phyloP scores from a whole-genome alignment of 2,113 vertebrate genomes.

The Dicerorhinus sumatrensis region DNA sequence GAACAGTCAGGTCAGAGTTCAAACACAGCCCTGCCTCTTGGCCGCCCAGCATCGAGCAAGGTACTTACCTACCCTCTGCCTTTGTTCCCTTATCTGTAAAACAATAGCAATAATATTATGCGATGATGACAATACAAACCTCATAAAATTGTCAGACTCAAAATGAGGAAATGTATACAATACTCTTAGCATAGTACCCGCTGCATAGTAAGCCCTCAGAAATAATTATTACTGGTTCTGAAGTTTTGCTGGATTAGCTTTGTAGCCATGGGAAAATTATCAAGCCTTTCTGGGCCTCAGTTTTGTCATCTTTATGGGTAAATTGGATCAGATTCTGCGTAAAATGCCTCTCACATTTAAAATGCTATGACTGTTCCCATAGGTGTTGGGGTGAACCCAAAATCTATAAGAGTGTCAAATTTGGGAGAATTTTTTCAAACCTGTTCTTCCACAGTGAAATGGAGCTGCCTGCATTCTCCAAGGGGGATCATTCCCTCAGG shows the following conservation, averaged over 20 bases:
- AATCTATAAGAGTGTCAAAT: not conserved
- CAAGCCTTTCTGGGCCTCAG: not conserved
- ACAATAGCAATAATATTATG: not conserved
- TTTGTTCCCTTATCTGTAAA: not conserved
- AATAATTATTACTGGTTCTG: not conserved
- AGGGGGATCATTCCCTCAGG: not conserved
- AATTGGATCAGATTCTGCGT: not conserved
- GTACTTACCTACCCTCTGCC: not conserved
- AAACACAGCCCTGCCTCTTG: not conserved
- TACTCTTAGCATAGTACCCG: not conserved
- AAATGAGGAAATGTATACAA: not conserved
- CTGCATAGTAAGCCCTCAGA: not conserved
- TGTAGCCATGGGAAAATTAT: not conserved
- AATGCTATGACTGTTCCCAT: not conserved
- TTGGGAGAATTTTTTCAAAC: not conserved
- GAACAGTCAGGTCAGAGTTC: not conserved
- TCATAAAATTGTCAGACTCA: not conserved
- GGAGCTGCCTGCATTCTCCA: not conserved
- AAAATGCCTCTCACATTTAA: not conserved
- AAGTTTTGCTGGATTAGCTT: constrained; percentile 9
- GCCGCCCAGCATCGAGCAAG: not conserved
- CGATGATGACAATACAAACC: not conserved
- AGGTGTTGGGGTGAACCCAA: not conserved
- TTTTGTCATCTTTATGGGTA: not conserved
- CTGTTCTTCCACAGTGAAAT: not conserved